Base-by-base conservation (phyloP, 2,888 invertebrate genomes). In the Caenorhabditis parvicauda region DNA sequence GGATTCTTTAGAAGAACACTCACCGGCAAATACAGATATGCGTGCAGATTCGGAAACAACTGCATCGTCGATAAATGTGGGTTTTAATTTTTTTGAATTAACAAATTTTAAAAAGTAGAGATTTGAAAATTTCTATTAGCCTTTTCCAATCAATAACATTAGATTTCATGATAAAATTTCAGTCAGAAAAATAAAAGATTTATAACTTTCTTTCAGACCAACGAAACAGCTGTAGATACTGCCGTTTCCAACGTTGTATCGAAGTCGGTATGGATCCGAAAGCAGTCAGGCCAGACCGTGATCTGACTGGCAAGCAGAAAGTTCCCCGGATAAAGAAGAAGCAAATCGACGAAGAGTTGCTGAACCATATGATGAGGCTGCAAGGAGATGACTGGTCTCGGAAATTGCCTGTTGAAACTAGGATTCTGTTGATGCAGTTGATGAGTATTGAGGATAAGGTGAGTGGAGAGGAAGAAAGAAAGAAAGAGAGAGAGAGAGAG, bases 261-360 rank as follows among this genome's bases (percentile, higher is more conserved):
- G 70, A 76, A 49, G 76, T 75, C 6, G 79, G 79, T 37, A 79
- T 79, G 79, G 79, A 79, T 55, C 79, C 79, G n/a, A 78, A 79
- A 62, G 79, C 79, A 32, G 79, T 79, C 29, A 58, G 79, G 35
- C 79, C 79, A 12, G 79, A 79, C 52, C 65, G 79, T 22, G 79
- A 79, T 54, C 57, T 78, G 21, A 79, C 79, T 0, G 79, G 79
- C 35, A 79, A 79, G 49, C 79, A 79, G 52, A 67, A 72, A 50
- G 77, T 80, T 42, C 79, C 79, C 9, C 59, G 79, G 35, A 70
- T 72, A 28, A 66, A 76, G 45, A 79, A 79, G 51, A 71, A 75
- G 39, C 70, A 71, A 42, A 68, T 79, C 27, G 79, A 78, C 41
- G 79, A 79, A 29, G 77, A 79, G 22, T 58, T 79, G 39, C 64